phyloP scores from a whole-genome alignment of 2,113 vertebrate genomes.

The Leptocoma aspasia region DNA sequence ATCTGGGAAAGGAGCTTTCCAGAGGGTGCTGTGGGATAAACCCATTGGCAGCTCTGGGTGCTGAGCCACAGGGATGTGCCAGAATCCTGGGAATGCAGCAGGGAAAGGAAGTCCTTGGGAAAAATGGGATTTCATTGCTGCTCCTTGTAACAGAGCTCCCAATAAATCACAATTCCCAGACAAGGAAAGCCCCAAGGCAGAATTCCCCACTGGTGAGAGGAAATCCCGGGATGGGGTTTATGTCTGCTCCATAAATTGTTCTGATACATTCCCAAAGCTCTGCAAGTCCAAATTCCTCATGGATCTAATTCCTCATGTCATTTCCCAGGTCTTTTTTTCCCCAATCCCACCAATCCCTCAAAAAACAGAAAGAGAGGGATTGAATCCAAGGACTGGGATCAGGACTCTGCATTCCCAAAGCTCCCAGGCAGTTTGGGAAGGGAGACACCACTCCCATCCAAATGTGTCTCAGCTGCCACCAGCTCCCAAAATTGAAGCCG shows the following conservation, averaged over 20 bases:
- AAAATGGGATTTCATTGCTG: not conserved
- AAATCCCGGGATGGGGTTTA: not conserved
- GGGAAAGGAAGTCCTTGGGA: not conserved
- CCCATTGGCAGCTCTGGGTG: fast-evolving
- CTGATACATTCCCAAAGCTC: not conserved
- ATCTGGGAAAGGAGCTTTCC: not conserved
- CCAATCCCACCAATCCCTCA: not conserved
- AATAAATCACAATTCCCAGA: not conserved
- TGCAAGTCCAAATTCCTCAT: not conserved
- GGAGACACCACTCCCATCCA: not conserved
- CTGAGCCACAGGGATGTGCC: not conserved
- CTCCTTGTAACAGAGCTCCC: not conserved
- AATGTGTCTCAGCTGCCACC: fast-evolving
- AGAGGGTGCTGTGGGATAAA: not conserved
- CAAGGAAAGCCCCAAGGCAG: not conserved
- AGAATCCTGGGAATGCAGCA: not conserved
- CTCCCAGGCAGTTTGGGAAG: not conserved
- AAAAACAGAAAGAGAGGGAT: no score
- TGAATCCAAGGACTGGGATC: not conserved
- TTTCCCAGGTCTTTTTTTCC: not conserved
- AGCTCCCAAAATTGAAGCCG: not conserved
- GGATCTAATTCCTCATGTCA: not conserved
- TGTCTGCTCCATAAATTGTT: not conserved
- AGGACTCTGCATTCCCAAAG: not conserved
- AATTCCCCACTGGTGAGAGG: not conserved